A percentile compares a stretch with the other conserved stretches of the same genome.
phyloP scores from a whole-genome alignment of 2,113 vertebrate species.

The Odontophorus gujanensis region DNA sequence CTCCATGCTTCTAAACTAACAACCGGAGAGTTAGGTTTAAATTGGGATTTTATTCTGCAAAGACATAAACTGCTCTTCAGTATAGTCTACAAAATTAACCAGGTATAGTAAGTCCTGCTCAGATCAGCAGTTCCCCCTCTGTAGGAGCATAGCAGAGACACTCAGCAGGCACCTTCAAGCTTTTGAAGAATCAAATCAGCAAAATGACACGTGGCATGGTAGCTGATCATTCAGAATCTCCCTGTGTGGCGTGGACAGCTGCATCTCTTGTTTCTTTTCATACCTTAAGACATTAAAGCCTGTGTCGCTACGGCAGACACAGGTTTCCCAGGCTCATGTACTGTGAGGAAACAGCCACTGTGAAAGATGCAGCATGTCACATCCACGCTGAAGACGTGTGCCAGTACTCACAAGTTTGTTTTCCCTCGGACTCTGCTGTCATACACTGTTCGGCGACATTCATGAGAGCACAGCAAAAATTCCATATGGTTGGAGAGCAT shows the following conservation, averaged over 20 bases:
- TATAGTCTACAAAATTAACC: background rate
- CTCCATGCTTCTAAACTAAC: conserved; percentile 16
- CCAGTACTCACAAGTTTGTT: background rate
- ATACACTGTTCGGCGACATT: background rate
- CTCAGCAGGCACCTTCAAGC: background rate
- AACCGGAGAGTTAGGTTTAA: conserved; percentile 21
- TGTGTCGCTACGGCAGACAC: background rate
- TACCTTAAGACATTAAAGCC: background rate
- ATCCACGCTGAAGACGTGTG: background rate
- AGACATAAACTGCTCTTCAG: background rate
- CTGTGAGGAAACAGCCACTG: accelerated
- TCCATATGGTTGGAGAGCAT: background rate
- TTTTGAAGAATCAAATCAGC: background rate
- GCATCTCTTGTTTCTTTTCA: background rate
- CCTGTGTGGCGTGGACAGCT: background rate
- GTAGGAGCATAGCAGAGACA: background rate
- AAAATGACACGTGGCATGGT: background rate
- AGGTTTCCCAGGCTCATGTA: background rate
- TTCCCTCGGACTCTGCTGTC: background rate
- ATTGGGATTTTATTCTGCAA: conserved; percentile 2
- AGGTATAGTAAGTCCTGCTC: background rate
- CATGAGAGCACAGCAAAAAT: background rate
- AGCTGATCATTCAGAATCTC: background rate
- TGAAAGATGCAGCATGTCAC: background rate
- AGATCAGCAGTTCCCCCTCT: conserved; percentile 4